Evolutionary conservation across 2,113 vertebrate genomes (phyloP).

Genomic region (Delphinapterus leucas): DNA sequence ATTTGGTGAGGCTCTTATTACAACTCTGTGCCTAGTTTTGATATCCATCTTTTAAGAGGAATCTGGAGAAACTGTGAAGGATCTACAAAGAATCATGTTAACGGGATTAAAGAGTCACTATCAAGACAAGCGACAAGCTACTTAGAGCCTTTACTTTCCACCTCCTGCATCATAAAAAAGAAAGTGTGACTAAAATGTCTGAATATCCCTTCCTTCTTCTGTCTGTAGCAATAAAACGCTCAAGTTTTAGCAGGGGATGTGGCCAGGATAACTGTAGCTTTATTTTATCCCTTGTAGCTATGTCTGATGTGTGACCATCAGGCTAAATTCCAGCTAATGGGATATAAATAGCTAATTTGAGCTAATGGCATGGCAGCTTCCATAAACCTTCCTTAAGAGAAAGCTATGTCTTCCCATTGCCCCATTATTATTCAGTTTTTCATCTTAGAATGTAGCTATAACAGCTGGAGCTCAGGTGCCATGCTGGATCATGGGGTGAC

Average conservation of each 20-base stretch:
- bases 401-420: background rate
- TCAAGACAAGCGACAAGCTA: conserved; percentile 8
- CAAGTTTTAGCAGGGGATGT: background rate
- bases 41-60: conserved; percentile 16
- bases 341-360: background rate
- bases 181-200: background rate
- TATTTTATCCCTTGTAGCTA: background rate
- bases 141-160: background rate
- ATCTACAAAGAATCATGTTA: background rate
- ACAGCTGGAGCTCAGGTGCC: background rate
- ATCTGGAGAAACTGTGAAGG: background rate
- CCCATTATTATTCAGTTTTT: background rate
- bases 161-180: background rate
- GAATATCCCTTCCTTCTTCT: background rate
- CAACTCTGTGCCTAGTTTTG: background rate
- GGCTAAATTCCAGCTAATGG: background rate
- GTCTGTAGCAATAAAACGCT: background rate
- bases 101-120: background rate
- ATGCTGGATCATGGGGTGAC: background rate
- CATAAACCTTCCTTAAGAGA: background rate
- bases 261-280: background rate
- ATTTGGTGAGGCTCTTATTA: background rate
- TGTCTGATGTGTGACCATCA: too few species aligned
- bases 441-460: background rate
- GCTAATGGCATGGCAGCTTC: background rate